phyloP scores from a whole-genome alignment of 1,140 invertebrate species.

The Aphaenogaster ashmeadi region DNA sequence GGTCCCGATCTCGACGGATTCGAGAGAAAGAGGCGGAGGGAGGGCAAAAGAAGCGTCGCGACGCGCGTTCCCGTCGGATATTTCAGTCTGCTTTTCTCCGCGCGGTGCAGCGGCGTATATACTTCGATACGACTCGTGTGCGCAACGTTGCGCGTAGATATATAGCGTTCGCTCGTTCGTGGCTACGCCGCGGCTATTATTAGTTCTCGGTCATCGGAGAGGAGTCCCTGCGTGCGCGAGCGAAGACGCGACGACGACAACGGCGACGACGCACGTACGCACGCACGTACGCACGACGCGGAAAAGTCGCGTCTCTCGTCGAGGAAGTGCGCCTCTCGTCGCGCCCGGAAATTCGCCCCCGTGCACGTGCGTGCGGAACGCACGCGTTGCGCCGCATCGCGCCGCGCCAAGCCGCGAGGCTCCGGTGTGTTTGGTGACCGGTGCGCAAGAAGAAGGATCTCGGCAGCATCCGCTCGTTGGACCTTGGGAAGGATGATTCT shows the following conservation, averaged over 20 bases:
- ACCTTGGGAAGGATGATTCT: conserved; percentile 81
- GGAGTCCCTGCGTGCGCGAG: conserved; percentile 67
- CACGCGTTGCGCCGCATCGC: not conserved
- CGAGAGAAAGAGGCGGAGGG: not conserved
- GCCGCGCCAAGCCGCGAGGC: not conserved
- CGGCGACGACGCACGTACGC: conserved; percentile 34
- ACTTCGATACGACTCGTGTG: conserved; percentile 65
- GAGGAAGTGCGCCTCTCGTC: conserved; percentile 18
- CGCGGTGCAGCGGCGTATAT: conserved; percentile 49
- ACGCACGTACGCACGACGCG: conserved; percentile 32
- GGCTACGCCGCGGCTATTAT: conserved; percentile 81
- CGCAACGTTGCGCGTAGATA: conserved; percentile 64
- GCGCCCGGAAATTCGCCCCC: not conserved
- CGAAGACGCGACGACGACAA: conserved; percentile 44
- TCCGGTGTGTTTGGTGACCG: not conserved
- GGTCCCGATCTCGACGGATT: not conserved
- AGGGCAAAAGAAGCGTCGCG: conserved; percentile 19
- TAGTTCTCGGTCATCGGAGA: conserved; percentile 84
- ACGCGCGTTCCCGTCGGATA: conserved; percentile 64
- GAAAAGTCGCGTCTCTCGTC: conserved; percentile 55
- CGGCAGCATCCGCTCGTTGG: conserved; percentile 44
- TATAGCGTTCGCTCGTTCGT: conserved; percentile 67
- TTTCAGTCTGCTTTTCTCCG: conserved; percentile 77
- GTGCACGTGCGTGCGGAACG: conserved; percentile 20
- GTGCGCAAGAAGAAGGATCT: conserved; percentile 46